Evolutionary conservation across 2,113 vertebrate genomes (phyloP), one percentile per base, ranked within the genome.

Genomic region (Phylloscopus trochiloides): DNA sequence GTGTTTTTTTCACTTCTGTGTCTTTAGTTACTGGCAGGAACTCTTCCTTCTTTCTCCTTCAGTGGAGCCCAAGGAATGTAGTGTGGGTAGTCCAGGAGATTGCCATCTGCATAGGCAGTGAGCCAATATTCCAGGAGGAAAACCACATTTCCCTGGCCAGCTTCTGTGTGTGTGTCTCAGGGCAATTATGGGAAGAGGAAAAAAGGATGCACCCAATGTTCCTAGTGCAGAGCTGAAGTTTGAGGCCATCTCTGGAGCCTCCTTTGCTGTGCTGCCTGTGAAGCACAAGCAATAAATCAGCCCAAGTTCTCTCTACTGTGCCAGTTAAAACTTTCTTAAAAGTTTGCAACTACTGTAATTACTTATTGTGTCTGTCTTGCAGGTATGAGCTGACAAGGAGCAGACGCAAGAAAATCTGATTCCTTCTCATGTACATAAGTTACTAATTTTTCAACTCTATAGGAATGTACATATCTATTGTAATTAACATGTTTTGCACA

Each of bases 361-460:
- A 52, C 4, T 51, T 68, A 17, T 2, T 80, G 42, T 86, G 7
- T 92, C 66, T 92, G 45, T 98, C 61, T 96, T 97, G 48, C 96
- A 98, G 98, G 98, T 98, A 98, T 59, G 97, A 98, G 78, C 92
- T 98, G 93, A 98, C 97, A 62, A 62, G 90, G n/a, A 93, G 94
- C 8, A 98, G 98, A 88, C 88, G 85, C 58, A 96, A 95, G 88
- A 95, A 93, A 90, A 95, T 92, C 3, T 98, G 97, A 98, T 61
- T 77, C 84, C 74, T 75, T 89, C 80, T 86, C 34, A 7, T 80
- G 72, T 86, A 62, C n/a, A 55, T 54, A 90, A 92, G 62, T n/a
- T 40, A 81, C 42, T 68, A 29, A 67, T 55, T 88, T 88, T 75
- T 91, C 68, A 84, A 10, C 47, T 91, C 70, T 62, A 25, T 75